phyloP scores from a whole-genome alignment of 2,113 vertebrate species.

The Colius striatus region DNA sequence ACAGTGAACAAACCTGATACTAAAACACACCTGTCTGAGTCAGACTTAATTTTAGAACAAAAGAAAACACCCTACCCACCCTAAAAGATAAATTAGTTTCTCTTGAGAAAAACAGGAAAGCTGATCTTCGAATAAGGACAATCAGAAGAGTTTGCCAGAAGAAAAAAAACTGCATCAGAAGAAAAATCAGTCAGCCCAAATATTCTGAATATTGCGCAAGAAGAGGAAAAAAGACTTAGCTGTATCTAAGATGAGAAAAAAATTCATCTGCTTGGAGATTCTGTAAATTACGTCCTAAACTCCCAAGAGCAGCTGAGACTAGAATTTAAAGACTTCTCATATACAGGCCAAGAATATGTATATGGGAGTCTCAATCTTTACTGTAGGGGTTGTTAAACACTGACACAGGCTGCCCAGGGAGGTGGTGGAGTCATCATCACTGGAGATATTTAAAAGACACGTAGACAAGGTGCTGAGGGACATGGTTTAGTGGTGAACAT shows the following conservation, averaged over 20 bases:
- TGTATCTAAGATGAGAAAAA: background rate
- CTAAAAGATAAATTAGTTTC: slow-evolving; percentile 26
- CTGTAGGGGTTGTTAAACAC: too few relatives aligned
- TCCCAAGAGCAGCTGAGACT: background rate
- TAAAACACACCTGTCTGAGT: slow-evolving; percentile 43
- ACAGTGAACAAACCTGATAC: slow-evolving; percentile 20
- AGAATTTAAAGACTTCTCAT: background rate
- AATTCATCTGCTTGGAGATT: background rate
- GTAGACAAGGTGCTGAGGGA: too few relatives aligned
- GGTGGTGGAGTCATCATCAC: too few relatives aligned
- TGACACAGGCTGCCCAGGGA: too few relatives aligned
- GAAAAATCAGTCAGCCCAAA: background rate
- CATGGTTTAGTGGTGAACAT: too few relatives aligned
- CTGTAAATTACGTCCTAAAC: background rate
- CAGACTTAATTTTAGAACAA: slow-evolving; percentile 48
- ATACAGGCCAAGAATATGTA: background rate
- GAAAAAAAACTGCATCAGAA: background rate
- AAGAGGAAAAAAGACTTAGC: background rate
- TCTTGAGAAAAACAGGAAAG: slow-evolving; percentile 31
- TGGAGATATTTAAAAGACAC: too few relatives aligned
- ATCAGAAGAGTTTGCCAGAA: background rate
- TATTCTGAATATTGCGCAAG: background rate
- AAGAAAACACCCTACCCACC: slow-evolving; percentile 31
- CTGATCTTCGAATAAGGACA: background rate
- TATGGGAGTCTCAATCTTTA: background rate